Base-by-base conservation (phyloP, 2,113 vertebrate genomes). In the Rallus limicola region DNA sequence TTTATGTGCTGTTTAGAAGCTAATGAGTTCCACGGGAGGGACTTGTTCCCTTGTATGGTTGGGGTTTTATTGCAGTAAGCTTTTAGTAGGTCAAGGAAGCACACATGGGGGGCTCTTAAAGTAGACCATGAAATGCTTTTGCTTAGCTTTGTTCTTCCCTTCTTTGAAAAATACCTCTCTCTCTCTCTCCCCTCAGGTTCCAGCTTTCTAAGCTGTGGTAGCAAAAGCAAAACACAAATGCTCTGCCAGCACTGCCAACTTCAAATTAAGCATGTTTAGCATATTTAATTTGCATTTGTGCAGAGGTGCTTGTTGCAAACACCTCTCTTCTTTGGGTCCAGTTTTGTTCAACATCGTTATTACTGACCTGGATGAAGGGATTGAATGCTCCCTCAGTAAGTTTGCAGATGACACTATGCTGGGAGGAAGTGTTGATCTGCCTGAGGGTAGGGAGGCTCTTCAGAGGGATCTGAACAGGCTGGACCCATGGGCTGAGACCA, bases 11-110 rank as follows among this genome's bases (percentile, higher is more conserved):
- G 14, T 75, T 86, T 65, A n/a, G 68, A 46, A 70, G 52, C 52
- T 60, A 86, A 76, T 53, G 81, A 44, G 64, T 88, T 89, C 84
- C 80, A 46, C 3, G 34, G 81, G 83, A 84, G 76, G 72, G 71
- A 44, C 20, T 4, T 20, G 69, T 18, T 29, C n/a, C 6, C 93
- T 84, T 63, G 74, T 75, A 19, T 46, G 33, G 38, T 74, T 36
- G 67, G 65, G 60, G 89, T 78, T 81, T 95, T 60, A 36, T 67
- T 87, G 81, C 74, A 17, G 34, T 10, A 72, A 75, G 63, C 85
- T 93, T 88, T 96, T 83, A 67, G 80, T 62, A 79, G 83, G 86
- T 93, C 94, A 86, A 10, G 91, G 60, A 83, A 86, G 44, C 31
- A 5, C 63, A 33, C 5, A 1, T 50, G 48, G 36, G 80, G 62